Percentiles rank a stretch among this genome's conserved stretches.
These are phyloP conservation scores for Cheilosia urbana DNA, from an alignment of 2,888 invertebrate species.

Conservation along the genomic window DNA sequence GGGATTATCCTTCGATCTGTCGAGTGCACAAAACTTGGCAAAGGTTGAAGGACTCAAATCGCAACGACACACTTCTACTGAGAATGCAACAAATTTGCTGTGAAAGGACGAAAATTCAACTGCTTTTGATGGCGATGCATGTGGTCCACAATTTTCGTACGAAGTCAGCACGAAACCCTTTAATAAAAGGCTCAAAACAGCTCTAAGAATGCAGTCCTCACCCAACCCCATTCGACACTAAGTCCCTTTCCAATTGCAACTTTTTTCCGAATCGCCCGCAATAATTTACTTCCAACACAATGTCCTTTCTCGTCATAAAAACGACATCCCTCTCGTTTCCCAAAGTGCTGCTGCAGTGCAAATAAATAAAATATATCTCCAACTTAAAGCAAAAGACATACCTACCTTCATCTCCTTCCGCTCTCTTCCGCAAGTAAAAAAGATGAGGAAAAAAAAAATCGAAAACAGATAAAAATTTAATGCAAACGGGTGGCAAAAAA, in stretches of 20 bases:
- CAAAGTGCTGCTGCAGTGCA: slow-evolving; percentile 55
- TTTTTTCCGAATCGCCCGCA: slow-evolving; percentile 1
- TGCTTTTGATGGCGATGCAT: no score
- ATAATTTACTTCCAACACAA: slow-evolving; percentile 48
- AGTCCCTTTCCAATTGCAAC: slow-evolving; percentile 23
- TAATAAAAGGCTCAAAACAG: no score
- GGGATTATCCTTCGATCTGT: no score
- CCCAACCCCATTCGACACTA: background rate
- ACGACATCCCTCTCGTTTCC: slow-evolving; percentile 25
- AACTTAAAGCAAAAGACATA: background rate
- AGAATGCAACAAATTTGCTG: no score
- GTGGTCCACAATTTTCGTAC: no score
- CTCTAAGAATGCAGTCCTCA: no score
- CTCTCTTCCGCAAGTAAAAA: slow-evolving; percentile 3
- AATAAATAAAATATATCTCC: slow-evolving; percentile 11
- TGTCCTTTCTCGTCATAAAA: slow-evolving; percentile 45
- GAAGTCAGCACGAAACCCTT: no score
- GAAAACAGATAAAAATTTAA: slow-evolving; percentile 66
- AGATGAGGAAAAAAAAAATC: slow-evolving; percentile 21
- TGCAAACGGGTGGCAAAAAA: slow-evolving; percentile 51
- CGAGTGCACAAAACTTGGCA: no score
- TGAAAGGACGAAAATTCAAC: no score
- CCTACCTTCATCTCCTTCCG: slow-evolving; percentile 12
- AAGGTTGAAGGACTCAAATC: no score
- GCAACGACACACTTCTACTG: no score